These are phyloP conservation scores for Pterostichus madidus DNA, from an alignment of 2,888 invertebrate genomes.

Conservation along the genomic window DNA sequence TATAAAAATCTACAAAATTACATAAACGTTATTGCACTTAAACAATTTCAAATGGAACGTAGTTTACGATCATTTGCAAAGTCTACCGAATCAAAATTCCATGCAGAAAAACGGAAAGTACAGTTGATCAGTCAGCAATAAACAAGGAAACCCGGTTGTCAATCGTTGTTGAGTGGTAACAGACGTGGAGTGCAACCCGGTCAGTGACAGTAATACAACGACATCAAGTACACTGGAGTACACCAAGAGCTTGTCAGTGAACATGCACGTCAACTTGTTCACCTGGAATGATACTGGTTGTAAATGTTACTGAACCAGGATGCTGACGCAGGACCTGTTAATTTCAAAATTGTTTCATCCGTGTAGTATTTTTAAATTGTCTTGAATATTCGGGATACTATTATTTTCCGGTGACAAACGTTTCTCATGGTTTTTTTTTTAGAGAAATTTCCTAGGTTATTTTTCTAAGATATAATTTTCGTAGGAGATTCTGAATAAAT, in stretches of 20 bases:
- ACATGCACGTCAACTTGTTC: conserved; percentile 6
- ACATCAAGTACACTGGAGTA: conserved; percentile 21
- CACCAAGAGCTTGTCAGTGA: conserved; percentile 12
- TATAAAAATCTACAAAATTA: too few species aligned
- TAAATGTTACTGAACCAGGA: not conserved
- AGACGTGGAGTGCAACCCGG: conserved; percentile 29
- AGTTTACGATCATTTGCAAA: not conserved
- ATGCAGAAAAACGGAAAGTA: conserved; percentile 47
- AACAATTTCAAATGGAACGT: not conserved
- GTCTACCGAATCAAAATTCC: conserved; percentile 27
- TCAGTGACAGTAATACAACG: conserved; percentile 41
- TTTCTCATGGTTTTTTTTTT: too few species aligned
- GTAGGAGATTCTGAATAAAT: too few species aligned
- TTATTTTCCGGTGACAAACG: too few species aligned
- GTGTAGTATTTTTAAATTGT: too few species aligned
- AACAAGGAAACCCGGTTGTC: conserved; percentile 37
- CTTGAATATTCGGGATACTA: too few species aligned
- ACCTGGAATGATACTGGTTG: not conserved
- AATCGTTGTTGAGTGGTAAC: conserved; percentile 29
- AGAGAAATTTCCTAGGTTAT: too few species aligned
- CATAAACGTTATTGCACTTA: too few species aligned
- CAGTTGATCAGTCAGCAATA: conserved; percentile 39
- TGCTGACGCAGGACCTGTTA: too few species aligned
- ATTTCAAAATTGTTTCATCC: too few species aligned
- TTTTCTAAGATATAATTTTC: too few species aligned